These are phyloP conservation scores for Belonocnema kinseyi DNA, from an alignment of 1,140 invertebrate species.

Conservation along the genomic window DNA sequence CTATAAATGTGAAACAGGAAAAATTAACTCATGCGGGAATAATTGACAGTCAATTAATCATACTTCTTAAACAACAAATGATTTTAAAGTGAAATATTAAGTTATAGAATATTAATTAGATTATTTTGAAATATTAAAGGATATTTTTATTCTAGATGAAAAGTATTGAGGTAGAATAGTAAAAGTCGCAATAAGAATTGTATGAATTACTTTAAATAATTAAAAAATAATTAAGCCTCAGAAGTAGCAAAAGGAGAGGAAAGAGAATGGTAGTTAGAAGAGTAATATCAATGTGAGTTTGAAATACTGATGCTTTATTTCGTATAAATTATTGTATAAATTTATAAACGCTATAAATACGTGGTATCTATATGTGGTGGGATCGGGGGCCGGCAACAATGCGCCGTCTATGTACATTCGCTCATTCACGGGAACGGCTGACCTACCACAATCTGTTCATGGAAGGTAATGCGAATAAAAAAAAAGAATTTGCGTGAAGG, in stretches of 20 bases:
- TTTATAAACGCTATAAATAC: slow-evolving; percentile 75
- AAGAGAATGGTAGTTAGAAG: neutral
- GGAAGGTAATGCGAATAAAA: slow-evolving; percentile 61
- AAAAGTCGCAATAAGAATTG: no score
- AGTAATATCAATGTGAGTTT: slow-evolving; percentile 62
- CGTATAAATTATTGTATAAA: slow-evolving; percentile 77
- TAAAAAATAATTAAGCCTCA: neutral
- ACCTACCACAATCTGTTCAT: slow-evolving; percentile 36
- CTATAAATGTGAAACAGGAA: neutral
- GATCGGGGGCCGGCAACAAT: slow-evolving; percentile 73
- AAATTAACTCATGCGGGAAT: neutral
- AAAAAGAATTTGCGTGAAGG: slow-evolving; percentile 59
- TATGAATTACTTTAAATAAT: no score
- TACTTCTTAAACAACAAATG: no score
- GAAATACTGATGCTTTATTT: slow-evolving; percentile 78
- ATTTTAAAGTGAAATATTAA: no score
- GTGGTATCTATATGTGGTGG: slow-evolving; percentile 73
- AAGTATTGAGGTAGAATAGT: no score
- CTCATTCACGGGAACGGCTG: slow-evolving; percentile 73
- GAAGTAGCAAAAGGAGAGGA: slow-evolving; percentile 13
- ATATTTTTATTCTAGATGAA: no score
- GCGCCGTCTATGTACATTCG: slow-evolving; percentile 76
- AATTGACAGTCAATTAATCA: slow-evolving; percentile 23
- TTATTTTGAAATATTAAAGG: no score
- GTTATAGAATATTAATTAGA: no score